phyloP scores from a whole-genome alignment of 1,140 invertebrate genomes.

The Sweltsa coloradensis region DNA sequence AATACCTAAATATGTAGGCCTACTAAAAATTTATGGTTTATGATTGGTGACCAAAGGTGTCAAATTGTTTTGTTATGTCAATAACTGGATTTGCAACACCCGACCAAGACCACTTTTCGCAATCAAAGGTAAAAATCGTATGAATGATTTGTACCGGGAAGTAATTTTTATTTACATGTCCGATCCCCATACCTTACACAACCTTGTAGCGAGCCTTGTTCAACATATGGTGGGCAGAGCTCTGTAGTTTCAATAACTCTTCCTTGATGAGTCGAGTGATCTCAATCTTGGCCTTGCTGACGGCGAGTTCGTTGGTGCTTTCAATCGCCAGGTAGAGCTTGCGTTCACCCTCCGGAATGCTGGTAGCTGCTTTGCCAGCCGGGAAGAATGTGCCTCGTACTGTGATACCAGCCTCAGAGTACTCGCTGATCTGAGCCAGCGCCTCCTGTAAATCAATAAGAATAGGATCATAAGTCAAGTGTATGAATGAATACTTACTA shows the following conservation, averaged over 20 bases:
- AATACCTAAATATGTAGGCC: too few species aligned
- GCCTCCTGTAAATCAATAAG: slow-evolving; percentile 59
- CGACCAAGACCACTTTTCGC: too few species aligned
- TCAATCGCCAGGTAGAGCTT: slow-evolving; percentile 99
- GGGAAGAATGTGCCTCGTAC: slow-evolving; percentile 95
- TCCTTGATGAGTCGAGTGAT: slow-evolving; percentile 97
- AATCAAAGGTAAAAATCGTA: too few species aligned
- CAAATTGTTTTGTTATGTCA: too few species aligned
- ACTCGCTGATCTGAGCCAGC: slow-evolving; percentile 95
- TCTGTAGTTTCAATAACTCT: slow-evolving; percentile 86
- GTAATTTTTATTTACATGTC: too few species aligned
- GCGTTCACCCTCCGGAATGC: slow-evolving; percentile 78
- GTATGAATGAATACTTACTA: too few species aligned
- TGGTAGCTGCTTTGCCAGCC: slow-evolving; percentile 68
- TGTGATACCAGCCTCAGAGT: slow-evolving; percentile 96
- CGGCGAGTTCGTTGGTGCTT: slow-evolving; percentile 90
- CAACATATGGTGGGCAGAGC: slow-evolving; percentile 70
- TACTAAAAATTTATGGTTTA: too few species aligned
- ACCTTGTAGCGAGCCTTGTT: slow-evolving; percentile 95
- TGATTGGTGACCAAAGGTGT: too few species aligned
- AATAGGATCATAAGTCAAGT: too few species aligned
- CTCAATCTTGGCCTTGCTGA: slow-evolving; percentile 96
- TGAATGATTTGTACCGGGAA: too few species aligned
- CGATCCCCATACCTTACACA: slow-evolving; percentile 57
- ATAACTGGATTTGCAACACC: too few species aligned